phyloP scores from a whole-genome alignment of 2,113 vertebrate species.

The Bambusicola thoracicus region DNA sequence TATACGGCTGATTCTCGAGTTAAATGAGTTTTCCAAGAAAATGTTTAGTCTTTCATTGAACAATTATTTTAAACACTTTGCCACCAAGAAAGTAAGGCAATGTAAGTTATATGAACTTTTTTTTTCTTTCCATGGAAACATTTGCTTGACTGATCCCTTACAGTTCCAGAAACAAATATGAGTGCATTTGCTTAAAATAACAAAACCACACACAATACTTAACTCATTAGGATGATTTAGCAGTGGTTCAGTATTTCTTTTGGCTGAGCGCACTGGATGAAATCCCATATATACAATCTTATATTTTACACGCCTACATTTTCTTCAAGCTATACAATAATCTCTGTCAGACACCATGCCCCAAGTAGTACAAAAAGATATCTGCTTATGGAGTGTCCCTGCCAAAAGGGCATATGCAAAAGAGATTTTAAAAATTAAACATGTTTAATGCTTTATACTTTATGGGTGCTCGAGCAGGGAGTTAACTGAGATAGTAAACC shows the following conservation, averaged over 20 bases:
- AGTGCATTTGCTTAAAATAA: constrained; percentile 56
- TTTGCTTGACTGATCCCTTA: constrained; percentile 25
- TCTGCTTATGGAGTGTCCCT: background rate
- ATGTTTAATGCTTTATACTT: constrained; percentile 22
- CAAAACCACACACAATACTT: constrained; percentile 47
- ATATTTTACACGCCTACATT: constrained; percentile 24
- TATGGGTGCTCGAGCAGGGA: background rate
- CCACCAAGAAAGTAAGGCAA: background rate
- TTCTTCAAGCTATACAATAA: constrained; percentile 33
- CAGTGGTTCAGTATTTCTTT: background rate
- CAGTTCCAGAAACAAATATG: constrained; percentile 46
- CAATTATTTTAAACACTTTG: constrained; percentile 58
- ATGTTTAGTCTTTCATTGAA: constrained; percentile 54
- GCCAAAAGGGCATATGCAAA: background rate
- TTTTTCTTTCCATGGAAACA: constrained; percentile 19
- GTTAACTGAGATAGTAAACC: background rate
- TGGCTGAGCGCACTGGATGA: constrained; percentile 50
- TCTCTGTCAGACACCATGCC: background rate
- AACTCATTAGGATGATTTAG: constrained; percentile 49
- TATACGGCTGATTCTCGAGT: background rate
- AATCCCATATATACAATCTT: constrained; percentile 28
- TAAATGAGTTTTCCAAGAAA: constrained; percentile 29
- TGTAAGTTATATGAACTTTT: constrained; percentile 2
- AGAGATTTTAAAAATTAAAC: constrained; percentile 49
- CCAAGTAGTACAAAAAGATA: background rate